phyloP scores from a whole-genome alignment of 1,140 invertebrate species.

The Zaprionus lachaisei region DNA sequence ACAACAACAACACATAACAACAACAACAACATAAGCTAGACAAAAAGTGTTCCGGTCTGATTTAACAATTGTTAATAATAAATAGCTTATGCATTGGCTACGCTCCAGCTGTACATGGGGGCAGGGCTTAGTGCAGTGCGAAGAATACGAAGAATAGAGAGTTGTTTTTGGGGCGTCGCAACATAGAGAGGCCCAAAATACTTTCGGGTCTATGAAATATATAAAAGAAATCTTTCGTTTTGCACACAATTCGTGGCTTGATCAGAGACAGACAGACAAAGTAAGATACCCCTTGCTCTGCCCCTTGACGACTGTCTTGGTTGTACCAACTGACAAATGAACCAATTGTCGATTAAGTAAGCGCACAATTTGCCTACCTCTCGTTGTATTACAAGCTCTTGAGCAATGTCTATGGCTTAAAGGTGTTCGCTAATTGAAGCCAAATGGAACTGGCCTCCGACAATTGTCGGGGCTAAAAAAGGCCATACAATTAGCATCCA shows the following conservation, averaged over 20 bases:
- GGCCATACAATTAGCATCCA: slow-evolving; percentile 32
- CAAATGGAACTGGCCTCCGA: slow-evolving; percentile 22
- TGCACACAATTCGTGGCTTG: slow-evolving; percentile 30
- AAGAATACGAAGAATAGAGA: slow-evolving; percentile 7
- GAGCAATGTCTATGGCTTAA: slow-evolving; percentile 27
- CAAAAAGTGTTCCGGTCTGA: slow-evolving; percentile 80
- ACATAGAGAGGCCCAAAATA: slow-evolving; percentile 26
- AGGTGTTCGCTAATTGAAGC: slow-evolving; percentile 35
- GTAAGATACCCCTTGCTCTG: too few relatives aligned
- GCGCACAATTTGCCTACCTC: slow-evolving; percentile 49
- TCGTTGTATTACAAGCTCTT: slow-evolving; percentile 30
- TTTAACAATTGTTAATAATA: slow-evolving; percentile 81
- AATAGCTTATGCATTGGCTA: slow-evolving; percentile 75
- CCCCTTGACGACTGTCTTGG: slow-evolving; percentile 53
- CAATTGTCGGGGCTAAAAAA: slow-evolving; percentile 22
- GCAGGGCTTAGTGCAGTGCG: slow-evolving; percentile 3
- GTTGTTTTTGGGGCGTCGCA: slow-evolving; percentile 39
- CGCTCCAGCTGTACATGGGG: slow-evolving; percentile 29
- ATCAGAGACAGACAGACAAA: neutral
- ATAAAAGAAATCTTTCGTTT: slow-evolving; percentile 60
- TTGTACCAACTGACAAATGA: slow-evolving; percentile 69
- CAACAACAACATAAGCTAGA: slow-evolving; percentile 17
- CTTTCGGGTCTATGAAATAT: neutral
- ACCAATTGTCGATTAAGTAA: slow-evolving; percentile 77
- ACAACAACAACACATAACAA: neutral